phyloP scores from a whole-genome alignment of 2,888 invertebrate genomes.

The Troides oblongomaculatus region DNA sequence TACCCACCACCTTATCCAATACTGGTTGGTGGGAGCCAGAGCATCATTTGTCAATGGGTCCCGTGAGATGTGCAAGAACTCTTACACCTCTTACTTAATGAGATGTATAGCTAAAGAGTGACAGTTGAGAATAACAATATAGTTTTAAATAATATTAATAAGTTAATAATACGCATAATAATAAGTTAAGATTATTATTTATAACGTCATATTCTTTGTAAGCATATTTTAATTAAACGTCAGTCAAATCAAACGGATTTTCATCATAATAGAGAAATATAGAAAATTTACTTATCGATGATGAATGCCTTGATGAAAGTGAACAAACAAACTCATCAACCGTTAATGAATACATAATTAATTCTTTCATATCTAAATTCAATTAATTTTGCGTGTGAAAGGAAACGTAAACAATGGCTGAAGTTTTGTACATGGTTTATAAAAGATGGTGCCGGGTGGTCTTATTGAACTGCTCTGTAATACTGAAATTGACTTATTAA shows the following conservation, averaged over 20 bases:
- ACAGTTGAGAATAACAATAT: not conserved
- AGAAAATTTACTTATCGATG: constrained; percentile 5
- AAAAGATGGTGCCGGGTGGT: constrained; percentile 4
- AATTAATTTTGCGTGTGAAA: constrained; percentile 16
- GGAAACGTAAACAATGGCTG: not conserved
- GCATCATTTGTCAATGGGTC: too few species aligned
- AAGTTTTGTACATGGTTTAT: constrained; percentile 11
- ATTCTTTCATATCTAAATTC: constrained; percentile 20
- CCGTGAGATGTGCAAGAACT: too few species aligned
- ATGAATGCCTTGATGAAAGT: constrained; percentile 22
- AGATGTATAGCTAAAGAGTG: too few species aligned
- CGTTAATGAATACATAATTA: constrained; percentile 17
- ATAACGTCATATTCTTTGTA: not conserved
- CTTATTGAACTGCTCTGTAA: not conserved
- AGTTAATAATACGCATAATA: too few species aligned
- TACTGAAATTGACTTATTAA: not conserved
- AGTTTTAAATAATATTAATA: too few species aligned
- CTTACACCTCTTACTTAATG: too few species aligned
- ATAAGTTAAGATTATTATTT: not conserved
- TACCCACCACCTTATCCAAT: too few species aligned
- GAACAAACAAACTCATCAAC: constrained; percentile 23
- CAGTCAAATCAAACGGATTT: constrained; percentile 17
- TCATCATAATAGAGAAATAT: constrained; percentile 12
- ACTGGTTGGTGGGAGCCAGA: too few species aligned
- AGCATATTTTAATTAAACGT: constrained; percentile 5